These are phyloP conservation scores for Puma concolor DNA, from an alignment of 2,113 vertebrate genomes.

Conservation along the genomic window DNA sequence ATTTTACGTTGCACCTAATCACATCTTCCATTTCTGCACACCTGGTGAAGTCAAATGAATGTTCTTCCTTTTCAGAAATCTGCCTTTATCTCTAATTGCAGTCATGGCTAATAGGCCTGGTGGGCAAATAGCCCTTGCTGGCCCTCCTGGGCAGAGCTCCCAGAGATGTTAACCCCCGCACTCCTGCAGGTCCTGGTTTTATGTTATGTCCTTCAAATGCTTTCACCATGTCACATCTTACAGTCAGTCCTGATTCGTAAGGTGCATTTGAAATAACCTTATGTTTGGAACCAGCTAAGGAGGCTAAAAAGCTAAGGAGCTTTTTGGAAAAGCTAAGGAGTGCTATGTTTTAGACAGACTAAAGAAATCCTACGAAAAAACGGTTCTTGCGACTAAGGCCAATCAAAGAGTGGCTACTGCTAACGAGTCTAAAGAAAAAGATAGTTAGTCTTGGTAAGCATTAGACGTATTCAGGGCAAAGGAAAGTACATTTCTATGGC, in stretches of 20 bases:
- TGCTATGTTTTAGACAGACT: not conserved
- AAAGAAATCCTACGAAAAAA: constrained; percentile 28
- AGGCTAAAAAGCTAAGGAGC: no score
- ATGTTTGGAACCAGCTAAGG: constrained; percentile 44
- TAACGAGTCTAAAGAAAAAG: constrained; percentile 19
- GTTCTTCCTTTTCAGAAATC: constrained; percentile 45
- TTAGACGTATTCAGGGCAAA: not conserved
- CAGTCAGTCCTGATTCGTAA: not conserved
- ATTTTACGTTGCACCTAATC: not conserved
- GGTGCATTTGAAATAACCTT: not conserved
- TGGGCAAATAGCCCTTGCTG: not conserved
- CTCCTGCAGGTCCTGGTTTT: not conserved
- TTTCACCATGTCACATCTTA: not conserved
- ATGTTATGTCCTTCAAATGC: not conserved
- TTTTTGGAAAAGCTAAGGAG: no score
- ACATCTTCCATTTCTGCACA: not conserved
- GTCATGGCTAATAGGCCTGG: not conserved
- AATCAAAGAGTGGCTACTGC: not conserved
- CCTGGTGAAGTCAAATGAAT: not conserved
- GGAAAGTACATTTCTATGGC: constrained; percentile 1
- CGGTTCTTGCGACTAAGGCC: not conserved
- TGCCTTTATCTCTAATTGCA: not conserved
- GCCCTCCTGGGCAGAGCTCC: not conserved
- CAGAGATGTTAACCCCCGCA: not conserved
- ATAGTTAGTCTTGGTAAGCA: not conserved